These are phyloP conservation scores for Gila orcuttii DNA, from an alignment of 2,113 vertebrate species.

Conservation along the genomic window DNA sequence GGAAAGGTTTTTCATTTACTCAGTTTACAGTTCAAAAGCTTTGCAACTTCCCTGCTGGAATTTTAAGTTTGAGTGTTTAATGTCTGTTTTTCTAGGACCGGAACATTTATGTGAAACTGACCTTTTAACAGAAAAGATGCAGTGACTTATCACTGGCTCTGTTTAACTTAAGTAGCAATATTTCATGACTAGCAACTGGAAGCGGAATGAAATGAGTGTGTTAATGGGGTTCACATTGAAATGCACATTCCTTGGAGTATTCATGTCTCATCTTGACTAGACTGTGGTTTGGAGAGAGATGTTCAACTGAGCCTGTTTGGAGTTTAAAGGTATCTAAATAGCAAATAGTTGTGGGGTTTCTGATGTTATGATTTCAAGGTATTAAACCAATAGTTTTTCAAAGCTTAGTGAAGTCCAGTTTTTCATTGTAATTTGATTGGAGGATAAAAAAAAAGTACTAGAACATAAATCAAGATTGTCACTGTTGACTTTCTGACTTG, in stretches of 20 bases:
- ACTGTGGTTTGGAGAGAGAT: slow-evolving; percentile 15
- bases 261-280: slow-evolving; percentile 1
- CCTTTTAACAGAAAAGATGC: neutral
- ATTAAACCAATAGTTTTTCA: neutral
- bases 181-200: neutral
- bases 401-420: neutral
- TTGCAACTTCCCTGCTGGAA: neutral
- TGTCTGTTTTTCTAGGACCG: neutral
- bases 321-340: neutral
- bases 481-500: neutral
- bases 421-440: neutral
- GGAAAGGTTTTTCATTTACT: neutral
- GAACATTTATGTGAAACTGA: neutral
- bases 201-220: slow-evolving; percentile 19
- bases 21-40: neutral
- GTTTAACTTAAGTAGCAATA: neutral
- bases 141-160: neutral
- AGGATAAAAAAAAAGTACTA: neutral
- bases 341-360: neutral
- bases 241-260: neutral
- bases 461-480: too few species aligned
- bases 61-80: neutral
- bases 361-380: neutral
- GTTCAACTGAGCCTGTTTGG: neutral
- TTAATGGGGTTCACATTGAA: slow-evolving; percentile 14